Evolutionary conservation across 2,888 invertebrate species (phyloP).

Genomic region (Drosophila neutralis): DNA sequence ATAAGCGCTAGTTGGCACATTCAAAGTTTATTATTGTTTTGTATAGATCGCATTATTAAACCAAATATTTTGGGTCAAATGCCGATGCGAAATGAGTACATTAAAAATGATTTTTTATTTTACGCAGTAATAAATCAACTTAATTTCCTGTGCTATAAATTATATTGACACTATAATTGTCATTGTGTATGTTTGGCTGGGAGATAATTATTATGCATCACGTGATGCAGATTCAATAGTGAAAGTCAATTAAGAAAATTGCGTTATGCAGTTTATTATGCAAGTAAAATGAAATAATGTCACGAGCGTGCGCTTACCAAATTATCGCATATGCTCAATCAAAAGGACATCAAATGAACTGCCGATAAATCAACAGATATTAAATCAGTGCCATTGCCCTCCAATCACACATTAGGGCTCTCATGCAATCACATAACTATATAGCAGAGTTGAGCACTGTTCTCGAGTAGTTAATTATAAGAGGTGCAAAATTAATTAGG

Average conservation of each 20-base stretch:
- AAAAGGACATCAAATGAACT: not conserved
- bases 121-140: slow-evolving; percentile 59
- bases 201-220: slow-evolving; percentile 35
- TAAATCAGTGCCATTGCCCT: not conserved
- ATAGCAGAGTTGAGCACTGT: not conserved
- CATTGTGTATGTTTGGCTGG: slow-evolving; percentile 28
- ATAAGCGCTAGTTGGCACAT: not conserved
- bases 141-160: slow-evolving; percentile 46
- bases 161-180: slow-evolving; percentile 46
- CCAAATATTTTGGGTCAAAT: slow-evolving; percentile 14
- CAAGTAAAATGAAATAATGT: not conserved
- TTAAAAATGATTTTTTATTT: slow-evolving; percentile 26
- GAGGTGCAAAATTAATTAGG: not conserved
- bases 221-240: slow-evolving; percentile 1
- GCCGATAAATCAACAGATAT: not conserved
- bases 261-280: slow-evolving; percentile 7
- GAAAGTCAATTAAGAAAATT: slow-evolving; percentile 24
- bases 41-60: not conserved
- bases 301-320: not conserved
- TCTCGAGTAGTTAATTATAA: not conserved
- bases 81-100: not conserved
- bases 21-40: not conserved
- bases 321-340: not conserved
- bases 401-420: not conserved
- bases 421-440: not conserved